Evolutionary conservation across 2,113 vertebrate species (phyloP).

Genomic region (Tetraodon nigroviridis): DNA sequence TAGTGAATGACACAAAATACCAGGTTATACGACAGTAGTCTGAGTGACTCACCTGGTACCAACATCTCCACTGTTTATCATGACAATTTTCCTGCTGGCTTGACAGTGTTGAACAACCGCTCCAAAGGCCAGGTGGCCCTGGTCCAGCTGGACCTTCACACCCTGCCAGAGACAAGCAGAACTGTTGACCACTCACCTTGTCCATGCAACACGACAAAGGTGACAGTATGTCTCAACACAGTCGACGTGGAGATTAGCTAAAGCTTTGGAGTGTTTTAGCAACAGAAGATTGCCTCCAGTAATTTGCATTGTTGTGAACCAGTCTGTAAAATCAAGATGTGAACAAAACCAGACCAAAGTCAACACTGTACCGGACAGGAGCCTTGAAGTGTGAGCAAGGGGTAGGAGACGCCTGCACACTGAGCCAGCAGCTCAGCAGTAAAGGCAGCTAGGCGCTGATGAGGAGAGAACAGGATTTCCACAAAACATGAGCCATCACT

Average conservation of each 20-base stretch:
- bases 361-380: conserved; percentile 70
- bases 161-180: conserved; percentile 50
- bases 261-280: too few relatives aligned
- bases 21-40: not conserved
- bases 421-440: conserved; percentile 76
- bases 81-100: conserved; percentile 63
- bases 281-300: too few relatives aligned
- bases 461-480: conserved; percentile 78
- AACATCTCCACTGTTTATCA: conserved; percentile 79
- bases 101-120: conserved; percentile 73
- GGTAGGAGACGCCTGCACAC: conserved; percentile 65
- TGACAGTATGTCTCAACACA: too few relatives aligned
- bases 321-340: not conserved
- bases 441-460: conserved; percentile 68
- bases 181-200: too few relatives aligned
- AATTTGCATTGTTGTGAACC: too few relatives aligned
- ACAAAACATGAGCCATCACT: conserved; percentile 68
- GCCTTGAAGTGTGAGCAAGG: conserved; percentile 79
- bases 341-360: not conserved
- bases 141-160: conserved; percentile 77
- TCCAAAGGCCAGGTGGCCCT: conserved; percentile 81
- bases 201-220: too few relatives aligned
- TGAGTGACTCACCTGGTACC: conserved; percentile 72
- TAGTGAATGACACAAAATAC: too few relatives aligned
- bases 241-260: too few relatives aligned